Evolutionary conservation across 2,888 invertebrate species (phyloP), one percentile per base, ranked within the genome.

Genomic region (Bibio marci): DNA sequence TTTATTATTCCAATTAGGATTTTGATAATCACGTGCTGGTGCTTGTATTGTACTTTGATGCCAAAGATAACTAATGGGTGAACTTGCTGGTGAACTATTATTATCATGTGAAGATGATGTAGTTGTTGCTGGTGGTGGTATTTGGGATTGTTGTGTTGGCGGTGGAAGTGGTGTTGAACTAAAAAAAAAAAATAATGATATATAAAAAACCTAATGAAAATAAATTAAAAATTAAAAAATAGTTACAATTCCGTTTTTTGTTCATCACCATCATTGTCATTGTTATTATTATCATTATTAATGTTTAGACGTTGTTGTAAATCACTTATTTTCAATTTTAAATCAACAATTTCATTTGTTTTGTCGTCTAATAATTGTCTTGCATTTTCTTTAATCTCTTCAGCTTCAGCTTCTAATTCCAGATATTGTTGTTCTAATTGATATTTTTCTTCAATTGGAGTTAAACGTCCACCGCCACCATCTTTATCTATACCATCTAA

Each of bases 361-460:
- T 69, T 72, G 37, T 64, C 63, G n/a, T 62, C 61, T 1, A 74
- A 55, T 43, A 72, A 65, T 37, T 60, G 58, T 46, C 69, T 64
- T 7, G 65, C 63, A 41, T 67, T 63, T 17, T 55, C 52, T 43
- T 68, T 69, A 48, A 71, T 43, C 30, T 68, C 66, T 33, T 74
- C 72, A 47, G 70, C 73, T 56, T 82, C 80, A 13, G 73, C 70
- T 55, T 81, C 80, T 12, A 81, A 59, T 49, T 79, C 77, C 1
- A 69, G 67, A 47, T 76, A 75, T 59, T 79, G 72, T 49, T 76
- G 73, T 55, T 83, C 85, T 43, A 79, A 64, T 52, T 70, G 69
- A 39, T 68, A 71, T 40, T 70, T 72, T 62, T 86, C 86, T 52
- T 78, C 78, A 46, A 86, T 83, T n/a, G 83, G 72, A 12, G 81